Conservation (phyloP, 2,113 vertebrate genomes). For the Plotosus lineatus region DNA sequence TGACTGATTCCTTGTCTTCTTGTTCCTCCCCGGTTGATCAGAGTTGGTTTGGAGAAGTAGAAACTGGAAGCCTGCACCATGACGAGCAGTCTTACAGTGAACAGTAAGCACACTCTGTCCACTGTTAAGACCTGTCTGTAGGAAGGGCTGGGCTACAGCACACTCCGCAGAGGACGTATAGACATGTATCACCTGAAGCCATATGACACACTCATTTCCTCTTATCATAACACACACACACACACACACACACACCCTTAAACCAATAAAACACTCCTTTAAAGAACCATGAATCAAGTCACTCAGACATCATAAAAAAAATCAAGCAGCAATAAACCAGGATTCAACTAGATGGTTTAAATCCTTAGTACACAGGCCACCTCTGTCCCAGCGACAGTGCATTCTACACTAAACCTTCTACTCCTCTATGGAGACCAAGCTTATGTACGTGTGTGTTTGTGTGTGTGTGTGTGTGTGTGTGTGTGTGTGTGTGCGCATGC, state of each 20-base stretch:
- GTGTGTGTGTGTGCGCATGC: too few relatives aligned
- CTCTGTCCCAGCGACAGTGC: not conserved
- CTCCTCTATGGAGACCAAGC: not conserved
- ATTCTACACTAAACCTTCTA: not conserved
- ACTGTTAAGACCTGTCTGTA: conserved; percentile 25
- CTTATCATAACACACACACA: not conserved
- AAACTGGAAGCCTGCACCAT: conserved; percentile 41
- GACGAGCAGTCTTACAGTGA: conserved; percentile 54
- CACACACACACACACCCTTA: conserved; percentile 22
- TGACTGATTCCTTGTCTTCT: not conserved
- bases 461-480: too few relatives aligned
- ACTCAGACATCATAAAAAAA: conserved; percentile 17
- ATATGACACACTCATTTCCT: conserved; percentile 19
- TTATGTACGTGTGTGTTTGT: too few relatives aligned
- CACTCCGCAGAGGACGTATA: conserved; percentile 56
- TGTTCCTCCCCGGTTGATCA: not conserved
- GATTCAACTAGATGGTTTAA: not conserved
- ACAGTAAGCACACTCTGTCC: conserved; percentile 19
- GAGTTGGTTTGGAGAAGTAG: not conserved
- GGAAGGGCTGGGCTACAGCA: conserved; percentile 54
- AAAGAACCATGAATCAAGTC: conserved; percentile 12
- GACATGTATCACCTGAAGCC: conserved; percentile 50
- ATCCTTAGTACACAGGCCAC: not conserved
- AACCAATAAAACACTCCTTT: conserved; percentile 23
- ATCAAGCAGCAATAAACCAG: not conserved